phyloP scores from a whole-genome alignment of 2,797 vertebrate genomes.

The Scleropages formosus region DNA sequence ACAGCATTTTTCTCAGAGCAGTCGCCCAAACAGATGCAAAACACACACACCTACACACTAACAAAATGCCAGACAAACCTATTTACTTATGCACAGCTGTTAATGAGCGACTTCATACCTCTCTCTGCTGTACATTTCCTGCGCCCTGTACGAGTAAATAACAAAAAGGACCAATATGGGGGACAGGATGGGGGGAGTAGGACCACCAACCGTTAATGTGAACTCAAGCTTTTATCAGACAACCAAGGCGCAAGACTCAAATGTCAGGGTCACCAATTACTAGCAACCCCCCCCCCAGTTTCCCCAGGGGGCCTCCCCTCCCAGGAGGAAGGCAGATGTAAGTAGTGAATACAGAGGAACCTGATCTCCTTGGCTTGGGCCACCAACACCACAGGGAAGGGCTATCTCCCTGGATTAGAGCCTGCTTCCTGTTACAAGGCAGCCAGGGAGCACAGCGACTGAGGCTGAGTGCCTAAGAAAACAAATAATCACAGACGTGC shows the following conservation, averaged over 20 bases:
- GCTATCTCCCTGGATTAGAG: constrained; percentile 67
- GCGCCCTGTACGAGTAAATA: constrained; percentile 68
- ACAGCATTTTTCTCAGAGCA: background rate
- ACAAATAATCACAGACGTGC: constrained; percentile 77
- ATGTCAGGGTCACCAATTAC: constrained; percentile 76
- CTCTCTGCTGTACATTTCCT: constrained; percentile 67
- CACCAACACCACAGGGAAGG: constrained; percentile 70
- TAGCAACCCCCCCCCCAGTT: constrained; percentile 68
- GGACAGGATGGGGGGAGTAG: constrained; percentile 39
- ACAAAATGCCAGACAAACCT: constrained; percentile 35
- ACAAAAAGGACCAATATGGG: constrained; percentile 64
- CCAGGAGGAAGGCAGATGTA: constrained; percentile 74
- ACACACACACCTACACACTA: constrained; percentile 37
- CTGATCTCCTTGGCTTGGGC: constrained; percentile 70
- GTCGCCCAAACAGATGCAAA: background rate
- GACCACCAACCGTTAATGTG: constrained; percentile 58
- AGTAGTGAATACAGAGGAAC: constrained; percentile 68
- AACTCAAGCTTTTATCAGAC: constrained; percentile 63
- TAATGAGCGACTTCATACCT: constrained; percentile 47
- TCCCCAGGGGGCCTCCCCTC: constrained; percentile 54
- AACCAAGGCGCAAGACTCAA: constrained; percentile 70
- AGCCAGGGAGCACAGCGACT: constrained; percentile 68
- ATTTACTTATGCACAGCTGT: constrained; percentile 29
- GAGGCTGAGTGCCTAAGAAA: constrained; percentile 74
- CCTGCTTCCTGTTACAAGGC: constrained; percentile 76